Evolutionary conservation across 1,140 invertebrate genomes (phyloP).

Genomic region (Intoshia linei): DNA sequence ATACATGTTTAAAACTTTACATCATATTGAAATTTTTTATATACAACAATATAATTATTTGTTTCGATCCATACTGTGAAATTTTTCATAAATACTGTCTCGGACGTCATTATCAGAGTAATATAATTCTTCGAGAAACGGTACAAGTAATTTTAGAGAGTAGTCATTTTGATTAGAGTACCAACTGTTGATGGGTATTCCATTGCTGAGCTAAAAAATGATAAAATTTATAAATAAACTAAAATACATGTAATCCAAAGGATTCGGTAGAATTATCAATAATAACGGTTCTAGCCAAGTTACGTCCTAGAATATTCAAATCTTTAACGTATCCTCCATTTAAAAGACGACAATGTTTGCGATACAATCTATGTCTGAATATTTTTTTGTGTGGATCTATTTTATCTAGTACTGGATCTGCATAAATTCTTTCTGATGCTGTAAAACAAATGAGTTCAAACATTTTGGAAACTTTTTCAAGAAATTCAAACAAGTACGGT

Average conservation of each 20-base stretch:
- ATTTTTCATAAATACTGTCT: too few species aligned
- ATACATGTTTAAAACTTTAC: too few species aligned
- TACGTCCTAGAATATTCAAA: conserved; percentile 55
- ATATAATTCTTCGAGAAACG: conserved; percentile 68
- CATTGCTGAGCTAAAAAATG: conserved; percentile 47
- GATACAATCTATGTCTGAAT: conserved; percentile 42
- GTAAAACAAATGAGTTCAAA: conserved; percentile 87
- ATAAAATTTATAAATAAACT: neutral
- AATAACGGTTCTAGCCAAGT: conserved; percentile 58
- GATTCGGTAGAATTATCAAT: conserved; percentile 67
- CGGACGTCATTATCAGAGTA: too few species aligned
- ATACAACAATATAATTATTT: too few species aligned
- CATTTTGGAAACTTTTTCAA: conserved; percentile 48
- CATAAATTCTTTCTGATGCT: conserved; percentile 70
- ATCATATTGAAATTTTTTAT: too few species aligned
- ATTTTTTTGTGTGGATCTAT: conserved; percentile 70
- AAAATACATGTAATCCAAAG: conserved; percentile 45
- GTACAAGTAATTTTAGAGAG: conserved; percentile 59
- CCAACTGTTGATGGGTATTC: conserved; percentile 86
- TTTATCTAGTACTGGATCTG: conserved; percentile 61
- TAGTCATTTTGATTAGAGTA: conserved; percentile 57
- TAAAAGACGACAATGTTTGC: conserved; percentile 70
- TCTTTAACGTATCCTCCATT: conserved; percentile 90
- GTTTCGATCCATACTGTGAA: too few species aligned
- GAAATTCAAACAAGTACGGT: conserved; percentile 58